These are phyloP conservation scores for Drosophila borealis DNA, from an alignment of 2,888 invertebrate species.

Conservation along the genomic window DNA sequence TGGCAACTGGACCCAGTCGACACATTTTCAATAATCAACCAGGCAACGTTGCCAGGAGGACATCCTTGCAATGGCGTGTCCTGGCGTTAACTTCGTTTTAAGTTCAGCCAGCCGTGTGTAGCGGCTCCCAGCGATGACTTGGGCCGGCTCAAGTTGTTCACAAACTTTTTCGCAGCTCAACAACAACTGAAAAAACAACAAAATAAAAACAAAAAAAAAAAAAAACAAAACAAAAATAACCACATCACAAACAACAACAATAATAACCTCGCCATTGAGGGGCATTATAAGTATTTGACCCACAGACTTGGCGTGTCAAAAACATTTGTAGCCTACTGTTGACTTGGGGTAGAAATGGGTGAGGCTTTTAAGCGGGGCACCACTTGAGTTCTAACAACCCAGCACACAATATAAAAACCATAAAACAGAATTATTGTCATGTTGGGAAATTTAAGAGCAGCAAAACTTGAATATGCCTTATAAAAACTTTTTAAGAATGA, in stretches of 20 bases:
- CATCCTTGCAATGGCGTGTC: conserved; percentile 33
- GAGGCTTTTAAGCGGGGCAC: conserved; percentile 23
- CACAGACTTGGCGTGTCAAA: conserved; percentile 76
- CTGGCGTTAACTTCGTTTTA: conserved; percentile 68
- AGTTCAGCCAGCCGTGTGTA: conserved; percentile 68
- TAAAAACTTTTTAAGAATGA: conserved; percentile 14
- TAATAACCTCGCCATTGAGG: conserved; percentile 44
- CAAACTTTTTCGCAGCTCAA: conserved; percentile 57
- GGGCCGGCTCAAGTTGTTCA: conserved; percentile 57
- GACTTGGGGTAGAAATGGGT: conserved; percentile 7
- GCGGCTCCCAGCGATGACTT: conserved; percentile 43
- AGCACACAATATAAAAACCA: conserved; percentile 49
- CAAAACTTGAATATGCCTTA: conserved; percentile 23
- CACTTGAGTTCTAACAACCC: conserved; percentile 24
- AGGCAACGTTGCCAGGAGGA: conserved; percentile 32
- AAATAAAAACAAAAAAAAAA: conserved; percentile 19
- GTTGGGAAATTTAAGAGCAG: conserved; percentile 20
- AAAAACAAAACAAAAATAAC: conserved; percentile 10
- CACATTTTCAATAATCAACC: conserved; percentile 79
- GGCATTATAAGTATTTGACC: conserved; percentile 65
- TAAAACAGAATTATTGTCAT: conserved; percentile 47
- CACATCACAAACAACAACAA: conserved; percentile 24
- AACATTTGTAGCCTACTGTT: conserved; percentile 64
- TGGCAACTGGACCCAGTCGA: conserved; percentile 72
- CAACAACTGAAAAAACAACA: conserved; percentile 49